These are phyloP conservation scores for Scortum barcoo DNA, from an alignment of 2,113 vertebrate species.

Conservation along the genomic window DNA sequence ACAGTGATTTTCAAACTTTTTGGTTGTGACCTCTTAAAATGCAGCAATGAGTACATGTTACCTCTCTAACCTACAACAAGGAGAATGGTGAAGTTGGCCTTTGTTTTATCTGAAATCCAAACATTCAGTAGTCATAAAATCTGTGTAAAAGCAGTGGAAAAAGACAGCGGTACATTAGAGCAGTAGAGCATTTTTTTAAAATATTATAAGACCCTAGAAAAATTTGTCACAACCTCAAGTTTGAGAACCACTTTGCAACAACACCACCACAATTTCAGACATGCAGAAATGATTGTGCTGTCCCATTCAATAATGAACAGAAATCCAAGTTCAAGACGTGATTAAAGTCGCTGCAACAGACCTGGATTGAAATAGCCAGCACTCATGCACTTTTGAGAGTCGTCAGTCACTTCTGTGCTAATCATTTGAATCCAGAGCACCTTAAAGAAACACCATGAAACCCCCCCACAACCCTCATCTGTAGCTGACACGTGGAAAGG, in stretches of 20 bases:
- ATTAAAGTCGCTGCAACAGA: conserved; percentile 38
- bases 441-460: conserved; percentile 5
- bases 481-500: background rate
- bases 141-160: background rate
- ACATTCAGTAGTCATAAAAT: background rate
- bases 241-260: conserved; percentile 9
- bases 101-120: conserved; percentile 1
- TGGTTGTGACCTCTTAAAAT: conserved; percentile 36
- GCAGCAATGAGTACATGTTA: background rate
- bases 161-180: background rate
- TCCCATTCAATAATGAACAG: conserved; percentile 24
- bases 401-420: conserved; percentile 56
- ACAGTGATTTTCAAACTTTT: conserved; percentile 31
- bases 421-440: conserved; percentile 63
- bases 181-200: background rate
- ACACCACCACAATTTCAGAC: conserved; percentile 10
- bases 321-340: conserved; percentile 29
- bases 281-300: conserved; percentile 39
- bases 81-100: background rate
- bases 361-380: conserved; percentile 68
- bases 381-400: conserved; percentile 72
- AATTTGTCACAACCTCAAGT: conserved; percentile 34
- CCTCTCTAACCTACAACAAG: background rate
- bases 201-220: background rate
- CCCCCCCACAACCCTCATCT: background rate